These are phyloP conservation scores for Eustalomyia histrio DNA, from an alignment of 2,888 invertebrate genomes.

Conservation along the genomic window DNA sequence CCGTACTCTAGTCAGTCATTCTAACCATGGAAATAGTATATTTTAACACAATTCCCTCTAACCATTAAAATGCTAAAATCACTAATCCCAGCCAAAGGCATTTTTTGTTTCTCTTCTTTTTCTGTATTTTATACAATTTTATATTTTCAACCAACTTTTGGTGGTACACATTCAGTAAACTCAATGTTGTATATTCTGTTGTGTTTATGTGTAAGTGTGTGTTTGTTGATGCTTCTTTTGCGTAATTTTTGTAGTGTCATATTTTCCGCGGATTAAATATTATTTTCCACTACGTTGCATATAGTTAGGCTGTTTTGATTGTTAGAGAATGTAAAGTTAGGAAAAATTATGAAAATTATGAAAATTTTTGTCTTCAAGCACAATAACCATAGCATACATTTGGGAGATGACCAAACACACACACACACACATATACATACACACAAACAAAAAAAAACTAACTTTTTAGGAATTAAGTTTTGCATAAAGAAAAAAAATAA, in stretches of 20 bases:
- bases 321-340: slow-evolving; percentile 23
- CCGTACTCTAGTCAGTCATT: background rate
- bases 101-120: slow-evolving; percentile 31
- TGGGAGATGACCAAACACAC: background rate
- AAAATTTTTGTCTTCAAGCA: background rate
- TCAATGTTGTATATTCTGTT: background rate
- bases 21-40: background rate
- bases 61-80: slow-evolving; percentile 56
- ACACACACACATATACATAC: background rate
- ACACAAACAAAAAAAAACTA: background rate
- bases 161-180: background rate
- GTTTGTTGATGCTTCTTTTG: slow-evolving; percentile 7
- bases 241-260: slow-evolving; percentile 70
- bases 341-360: slow-evolving; percentile 18
- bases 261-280: slow-evolving; percentile 76
- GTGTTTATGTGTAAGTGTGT: background rate
- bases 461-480: background rate
- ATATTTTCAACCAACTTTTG: background rate
- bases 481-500: background rate
- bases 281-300: slow-evolving; percentile 59
- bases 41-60: slow-evolving; percentile 4
- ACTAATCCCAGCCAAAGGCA: slow-evolving; percentile 63
- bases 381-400: background rate
- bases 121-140: slow-evolving; percentile 1
- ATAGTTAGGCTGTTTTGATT: slow-evolving; percentile 45